phyloP scores from a whole-genome alignment of 2,888 invertebrate species.

The Plagiodera versicolora region DNA sequence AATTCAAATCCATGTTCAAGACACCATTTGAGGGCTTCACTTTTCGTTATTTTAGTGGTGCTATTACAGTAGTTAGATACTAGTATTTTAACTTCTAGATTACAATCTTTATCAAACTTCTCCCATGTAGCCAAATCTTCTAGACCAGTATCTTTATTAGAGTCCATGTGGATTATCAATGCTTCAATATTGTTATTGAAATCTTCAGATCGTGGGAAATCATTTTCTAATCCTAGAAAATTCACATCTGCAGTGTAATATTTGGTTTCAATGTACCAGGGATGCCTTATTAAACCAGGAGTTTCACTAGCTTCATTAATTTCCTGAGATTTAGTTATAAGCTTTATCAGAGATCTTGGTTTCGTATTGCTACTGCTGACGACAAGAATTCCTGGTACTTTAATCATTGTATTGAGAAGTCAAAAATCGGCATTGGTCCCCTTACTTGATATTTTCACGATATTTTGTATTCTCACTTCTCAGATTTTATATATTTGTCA shows the following conservation, averaged over 20 bases:
- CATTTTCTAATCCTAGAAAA: constrained; percentile 58
- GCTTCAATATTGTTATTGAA: constrained; percentile 62
- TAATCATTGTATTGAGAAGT: constrained; percentile 32
- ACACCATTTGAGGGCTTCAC: constrained; percentile 66
- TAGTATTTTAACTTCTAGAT: constrained; percentile 61
- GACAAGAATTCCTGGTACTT: constrained; percentile 47
- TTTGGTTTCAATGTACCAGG: constrained; percentile 69
- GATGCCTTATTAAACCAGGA: constrained; percentile 42
- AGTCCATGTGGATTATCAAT: constrained; percentile 65
- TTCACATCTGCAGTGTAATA: constrained; percentile 69
- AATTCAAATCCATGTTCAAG: constrained; percentile 68
- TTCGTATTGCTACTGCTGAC: constrained; percentile 52
- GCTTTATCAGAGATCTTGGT: constrained; percentile 51
- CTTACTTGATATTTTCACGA: too few relatives aligned
- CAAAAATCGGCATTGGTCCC: too few relatives aligned
- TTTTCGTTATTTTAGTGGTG: constrained; percentile 50
- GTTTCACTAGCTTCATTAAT: constrained; percentile 36
- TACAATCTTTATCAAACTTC: constrained; percentile 42
- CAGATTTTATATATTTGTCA: too few relatives aligned
- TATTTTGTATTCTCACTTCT: too few relatives aligned
- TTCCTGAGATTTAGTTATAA: constrained; percentile 46
- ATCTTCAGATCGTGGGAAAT: constrained; percentile 55
- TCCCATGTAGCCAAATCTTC: constrained; percentile 50
- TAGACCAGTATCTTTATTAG: constrained; percentile 56
- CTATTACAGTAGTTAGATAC: constrained; percentile 59